Conservation (phyloP, 2,888 invertebrate species). For the Scrobipalpa costella region DNA sequence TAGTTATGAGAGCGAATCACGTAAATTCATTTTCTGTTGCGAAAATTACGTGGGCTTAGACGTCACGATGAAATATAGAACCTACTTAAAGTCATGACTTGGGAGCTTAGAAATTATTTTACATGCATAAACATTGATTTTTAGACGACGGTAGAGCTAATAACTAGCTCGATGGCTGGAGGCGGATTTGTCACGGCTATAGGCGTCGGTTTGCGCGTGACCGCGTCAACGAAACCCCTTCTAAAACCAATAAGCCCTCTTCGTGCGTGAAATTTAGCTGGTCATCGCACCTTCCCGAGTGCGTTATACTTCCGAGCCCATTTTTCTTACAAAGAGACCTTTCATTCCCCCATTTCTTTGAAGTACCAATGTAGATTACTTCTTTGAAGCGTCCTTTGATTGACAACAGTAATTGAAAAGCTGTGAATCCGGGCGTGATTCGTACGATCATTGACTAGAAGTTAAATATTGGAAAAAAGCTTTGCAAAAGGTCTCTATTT, state of each 20-base stretch:
- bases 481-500: background rate
- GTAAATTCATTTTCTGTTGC: conserved; percentile 27
- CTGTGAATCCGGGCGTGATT: background rate
- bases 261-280: conserved; percentile 45
- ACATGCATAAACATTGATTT: background rate
- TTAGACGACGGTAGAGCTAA: background rate
- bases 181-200: conserved; percentile 29
- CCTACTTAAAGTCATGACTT: background rate
- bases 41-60: conserved; percentile 5
- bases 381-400: conserved; percentile 14
- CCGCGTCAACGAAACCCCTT: conserved; percentile 40
- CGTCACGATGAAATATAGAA: background rate
- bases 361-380: conserved; percentile 12
- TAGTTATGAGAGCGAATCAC: conserved; percentile 34
- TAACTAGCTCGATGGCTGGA: conserved; percentile 3
- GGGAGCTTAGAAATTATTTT: background rate
- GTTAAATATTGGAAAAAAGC: conserved; percentile 6
- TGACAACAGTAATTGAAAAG: conserved; percentile 16
- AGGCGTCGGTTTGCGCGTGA: conserved; percentile 42
- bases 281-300: conserved; percentile 34
- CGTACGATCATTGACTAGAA: background rate
- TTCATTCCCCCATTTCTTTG: conserved; percentile 3
- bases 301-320: conserved; percentile 11
- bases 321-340: conserved; percentile 10
- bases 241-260: conserved; percentile 45